These are phyloP conservation scores for Craterocephalus amniculus DNA, from an alignment of 2,797 vertebrate genomes.

Conservation along the genomic window DNA sequence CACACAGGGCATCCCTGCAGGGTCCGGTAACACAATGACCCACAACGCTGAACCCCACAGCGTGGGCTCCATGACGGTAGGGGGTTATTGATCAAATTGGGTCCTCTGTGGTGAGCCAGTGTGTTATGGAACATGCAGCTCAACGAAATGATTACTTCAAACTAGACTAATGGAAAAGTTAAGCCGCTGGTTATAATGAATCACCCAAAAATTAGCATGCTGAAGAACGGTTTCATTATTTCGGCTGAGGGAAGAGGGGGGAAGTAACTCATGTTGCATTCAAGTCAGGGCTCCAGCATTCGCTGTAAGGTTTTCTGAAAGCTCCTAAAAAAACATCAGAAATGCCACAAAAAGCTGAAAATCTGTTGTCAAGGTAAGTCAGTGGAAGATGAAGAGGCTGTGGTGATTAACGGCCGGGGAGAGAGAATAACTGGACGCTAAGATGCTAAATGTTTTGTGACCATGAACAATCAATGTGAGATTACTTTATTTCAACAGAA, in stretches of 20 bases:
- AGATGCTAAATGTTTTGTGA: background rate
- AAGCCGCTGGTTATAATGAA: conserved; percentile 2
- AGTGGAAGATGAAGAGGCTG: background rate
- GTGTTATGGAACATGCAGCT: conserved; percentile 39
- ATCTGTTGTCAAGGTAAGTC: background rate
- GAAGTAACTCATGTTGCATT: background rate
- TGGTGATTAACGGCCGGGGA: background rate
- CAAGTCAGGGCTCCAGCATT: background rate
- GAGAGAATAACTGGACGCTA: background rate
- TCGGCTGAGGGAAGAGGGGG: background rate
- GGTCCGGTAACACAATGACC: conserved; percentile 46
- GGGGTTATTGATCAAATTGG: conserved; percentile 49
- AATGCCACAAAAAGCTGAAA: background rate
- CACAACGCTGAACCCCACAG: conserved; percentile 31
- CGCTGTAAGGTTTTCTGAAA: background rate
- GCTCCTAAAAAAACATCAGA: background rate
- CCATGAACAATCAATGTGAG: background rate
- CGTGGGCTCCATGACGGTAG: background rate
- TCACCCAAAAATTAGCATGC: conserved; percentile 11
- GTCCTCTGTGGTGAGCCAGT: conserved; percentile 27
- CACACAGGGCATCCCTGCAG: conserved; percentile 29
- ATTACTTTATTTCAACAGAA: background rate
- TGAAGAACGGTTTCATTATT: background rate
- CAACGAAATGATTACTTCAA: conserved; percentile 40
- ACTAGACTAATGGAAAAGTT: conserved; percentile 11